Base-by-base conservation (phyloP, 2,797 vertebrate species). In the Sorex maritimensis region DNA sequence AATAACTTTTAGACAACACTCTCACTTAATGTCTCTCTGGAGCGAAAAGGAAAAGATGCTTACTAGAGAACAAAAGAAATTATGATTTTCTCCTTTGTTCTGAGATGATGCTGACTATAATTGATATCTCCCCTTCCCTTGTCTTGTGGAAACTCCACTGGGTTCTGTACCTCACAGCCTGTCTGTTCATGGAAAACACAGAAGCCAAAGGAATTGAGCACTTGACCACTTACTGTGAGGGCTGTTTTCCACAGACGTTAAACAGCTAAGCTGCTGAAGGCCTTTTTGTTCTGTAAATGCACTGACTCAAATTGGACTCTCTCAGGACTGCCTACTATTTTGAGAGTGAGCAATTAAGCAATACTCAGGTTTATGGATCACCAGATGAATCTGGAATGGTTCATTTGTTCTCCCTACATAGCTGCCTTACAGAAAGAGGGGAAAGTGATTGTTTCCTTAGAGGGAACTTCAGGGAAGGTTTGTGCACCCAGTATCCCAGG, bases 341-440 rank as follows among this genome's bases (percentile, higher is more conserved):
- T 81, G 86, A 93, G 88, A 67, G 19, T 46, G 77, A 92, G 52
- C 83, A 78, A 55, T 77, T 86, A 91, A 83, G 65, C 19, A 14
- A n/a, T 4, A 10, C 67, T 82, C 1, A 4, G 52, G 21, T 87
- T 88, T 81, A 65, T 82, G 72, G 67, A 38, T 89, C 87, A 82
- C 71, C 44, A 75, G 81, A 84, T 63, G 34, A 83, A 52, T 10
- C 55, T 69, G 34, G 14, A 85, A 58, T 26, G 41, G 55, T 14
- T 88, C 38, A 44, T 73, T 73, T 84, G 49, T 86, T 88, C 72
- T 86, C 28, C 5, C 44, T 85, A 86, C 88, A 89, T 88, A 88
- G 65, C 34, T 0, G 0, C 30, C 67, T 34, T 4, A 13, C 41
- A 71, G 21, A 52, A 24, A 52, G 52, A 55, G 21, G 73, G 14